Evolutionary conservation across 2,113 vertebrate species (phyloP).

Genomic region (Gopherus evgoodei): DNA sequence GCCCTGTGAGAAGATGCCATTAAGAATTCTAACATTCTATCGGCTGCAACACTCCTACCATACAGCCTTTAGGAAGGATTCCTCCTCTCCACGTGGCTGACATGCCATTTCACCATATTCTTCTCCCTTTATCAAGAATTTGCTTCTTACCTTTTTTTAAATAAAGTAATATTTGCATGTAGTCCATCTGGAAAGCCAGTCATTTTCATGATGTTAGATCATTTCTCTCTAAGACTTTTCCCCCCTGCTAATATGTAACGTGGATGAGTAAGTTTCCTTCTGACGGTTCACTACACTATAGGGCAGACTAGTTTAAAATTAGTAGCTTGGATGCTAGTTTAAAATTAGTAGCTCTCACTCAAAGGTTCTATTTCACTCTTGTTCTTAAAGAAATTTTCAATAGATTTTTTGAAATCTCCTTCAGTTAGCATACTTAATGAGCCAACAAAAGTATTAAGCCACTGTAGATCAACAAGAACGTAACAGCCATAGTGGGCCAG

Average conservation of each 20-base stretch:
- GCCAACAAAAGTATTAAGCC: neutral
- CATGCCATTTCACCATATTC: neutral
- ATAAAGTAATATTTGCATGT: neutral
- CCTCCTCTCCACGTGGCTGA: neutral
- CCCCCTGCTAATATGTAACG: fast-evolving
- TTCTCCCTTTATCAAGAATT: neutral
- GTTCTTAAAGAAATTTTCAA: neutral
- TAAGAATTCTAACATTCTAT: neutral
- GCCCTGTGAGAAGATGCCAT: neutral
- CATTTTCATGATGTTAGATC: neutral
- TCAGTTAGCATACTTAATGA: neutral
- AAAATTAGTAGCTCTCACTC: neutral
- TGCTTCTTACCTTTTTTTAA: neutral
- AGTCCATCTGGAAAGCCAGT: neutral
- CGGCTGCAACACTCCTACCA: fast-evolving
- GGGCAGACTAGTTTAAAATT: neutral
- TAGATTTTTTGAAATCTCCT: neutral
- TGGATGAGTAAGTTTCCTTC: neutral
- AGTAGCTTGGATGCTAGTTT: neutral
- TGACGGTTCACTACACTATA: neutral
- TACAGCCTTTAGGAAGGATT: fast-evolving
- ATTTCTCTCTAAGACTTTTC: neutral
- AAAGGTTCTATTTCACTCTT: neutral
- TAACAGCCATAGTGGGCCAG: neutral
- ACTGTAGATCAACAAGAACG: neutral